Conservation (phyloP, 1,140 invertebrate genomes). For the Heliconius nattereri region DNA sequence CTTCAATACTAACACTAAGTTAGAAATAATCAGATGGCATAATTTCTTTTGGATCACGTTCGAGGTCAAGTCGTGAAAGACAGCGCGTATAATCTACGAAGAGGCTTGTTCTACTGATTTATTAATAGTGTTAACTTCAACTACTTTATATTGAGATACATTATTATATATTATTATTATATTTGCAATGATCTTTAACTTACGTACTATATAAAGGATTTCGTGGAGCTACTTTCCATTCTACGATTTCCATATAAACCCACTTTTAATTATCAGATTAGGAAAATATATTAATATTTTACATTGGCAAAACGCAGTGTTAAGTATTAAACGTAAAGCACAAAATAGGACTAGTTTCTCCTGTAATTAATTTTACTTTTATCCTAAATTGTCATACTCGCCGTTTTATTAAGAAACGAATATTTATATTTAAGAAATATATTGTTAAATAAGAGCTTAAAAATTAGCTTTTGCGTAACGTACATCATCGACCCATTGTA, state of each 20-base stretch:
- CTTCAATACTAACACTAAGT: constrained; percentile 41
- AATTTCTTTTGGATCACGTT: constrained; percentile 40
- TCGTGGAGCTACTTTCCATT: background rate
- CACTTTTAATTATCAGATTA: too few relatives aligned
- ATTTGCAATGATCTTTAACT: background rate
- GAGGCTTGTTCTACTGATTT: constrained; percentile 39
- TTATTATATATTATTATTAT: background rate
- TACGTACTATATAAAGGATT: background rate
- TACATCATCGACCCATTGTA: constrained; percentile 41
- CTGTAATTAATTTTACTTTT: too few relatives aligned
- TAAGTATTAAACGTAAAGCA: too few relatives aligned
- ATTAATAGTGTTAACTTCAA: constrained; percentile 25
- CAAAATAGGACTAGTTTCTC: too few relatives aligned
- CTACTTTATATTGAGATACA: background rate
- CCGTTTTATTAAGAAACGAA: too few relatives aligned
- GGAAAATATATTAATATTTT: too few relatives aligned
- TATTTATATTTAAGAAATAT: too few relatives aligned
- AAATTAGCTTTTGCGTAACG: constrained; percentile 28
- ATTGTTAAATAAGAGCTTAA: background rate
- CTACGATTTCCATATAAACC: too few relatives aligned
- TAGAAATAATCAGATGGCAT: constrained; percentile 43
- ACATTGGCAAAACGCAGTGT: too few relatives aligned
- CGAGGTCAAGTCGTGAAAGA: constrained; percentile 39
- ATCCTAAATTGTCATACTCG: too few relatives aligned
- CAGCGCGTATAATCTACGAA: constrained; percentile 33